phyloP scores from a whole-genome alignment of 2,888 invertebrate genomes.

The Congeria kusceri region DNA sequence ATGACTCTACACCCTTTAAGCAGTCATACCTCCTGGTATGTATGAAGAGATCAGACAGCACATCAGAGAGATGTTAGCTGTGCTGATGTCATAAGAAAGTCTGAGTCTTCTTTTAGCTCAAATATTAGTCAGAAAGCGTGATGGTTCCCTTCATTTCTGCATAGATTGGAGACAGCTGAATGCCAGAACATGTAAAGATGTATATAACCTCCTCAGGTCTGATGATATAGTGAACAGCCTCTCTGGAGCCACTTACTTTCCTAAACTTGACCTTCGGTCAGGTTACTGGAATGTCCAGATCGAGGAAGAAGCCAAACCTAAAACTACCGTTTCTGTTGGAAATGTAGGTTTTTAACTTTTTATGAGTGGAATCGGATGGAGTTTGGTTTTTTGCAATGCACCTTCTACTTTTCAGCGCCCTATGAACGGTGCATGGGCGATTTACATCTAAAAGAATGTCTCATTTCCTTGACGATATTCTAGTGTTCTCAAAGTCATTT shows the following conservation, averaged over 20 bases:
- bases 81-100: slow-evolving; percentile 24
- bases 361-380: slow-evolving; percentile 15
- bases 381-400: slow-evolving; percentile 8
- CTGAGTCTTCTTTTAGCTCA: slow-evolving; percentile 20
- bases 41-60: slow-evolving; percentile 40
- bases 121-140: slow-evolving; percentile 32
- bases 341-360: slow-evolving; percentile 23
- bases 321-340: slow-evolving; percentile 14
- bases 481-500: slow-evolving; percentile 13
- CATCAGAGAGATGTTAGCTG: slow-evolving; percentile 39
- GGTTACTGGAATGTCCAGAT: slow-evolving; percentile 26
- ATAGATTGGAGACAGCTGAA: slow-evolving; percentile 38
- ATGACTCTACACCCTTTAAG: slow-evolving; percentile 24
- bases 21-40: slow-evolving; percentile 27
- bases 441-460: slow-evolving; percentile 8
- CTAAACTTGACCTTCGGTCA: slow-evolving; percentile 28
- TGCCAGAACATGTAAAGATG: slow-evolving; percentile 28
- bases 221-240: slow-evolving; percentile 28
- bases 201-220: slow-evolving; percentile 20
- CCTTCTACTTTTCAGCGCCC: slow-evolving; percentile 16
- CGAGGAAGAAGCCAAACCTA: slow-evolving; percentile 11
- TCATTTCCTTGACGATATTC: slow-evolving; percentile 22
- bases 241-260: slow-evolving; percentile 22
- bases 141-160: slow-evolving; percentile 38
- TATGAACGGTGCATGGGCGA: slow-evolving; percentile 16